Evolutionary conservation across 2,888 invertebrate species (phyloP), one percentile per base, ranked within the genome.

Genomic region (Caenorhabditis uteleia): DNA sequence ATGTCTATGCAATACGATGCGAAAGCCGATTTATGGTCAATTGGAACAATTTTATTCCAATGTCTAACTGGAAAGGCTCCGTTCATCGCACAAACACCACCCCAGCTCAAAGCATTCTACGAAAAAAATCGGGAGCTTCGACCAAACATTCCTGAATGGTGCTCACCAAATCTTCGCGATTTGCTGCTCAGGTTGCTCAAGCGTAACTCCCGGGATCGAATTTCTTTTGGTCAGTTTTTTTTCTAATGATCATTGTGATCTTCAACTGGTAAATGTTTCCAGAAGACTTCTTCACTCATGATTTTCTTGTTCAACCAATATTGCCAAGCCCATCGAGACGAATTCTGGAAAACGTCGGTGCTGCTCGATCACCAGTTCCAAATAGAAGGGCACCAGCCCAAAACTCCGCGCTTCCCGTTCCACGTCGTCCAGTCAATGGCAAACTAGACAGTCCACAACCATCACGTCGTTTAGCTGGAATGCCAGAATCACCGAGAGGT

Each of bases 1-100:
- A 97, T 98, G 95, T 95, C 95, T 2, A 86, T 93, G 68, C 93
- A 95, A 83, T 98, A 98, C 84, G 95, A 95, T 85, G 95, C 95
- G 51, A 98, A 98, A 87, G 98, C 98, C 10, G 98, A 98, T 87
- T 88, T 98, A 59, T 98, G 98, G 97, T 95, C 95, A 74, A 88
- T 98, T 78, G 98, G 98, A 51, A 98, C 97, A 18, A 99, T 99
- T 79, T 92, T 98, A 60, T 95, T 92, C 86, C 95, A 95, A 86
- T 98, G 98, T 86, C 88, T 99, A 72, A 95, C 95, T 25, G 95
- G 97, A 67, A 94, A 94, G 86, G 98, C 98, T 34, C 98, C 98
- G 27, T 99, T 99, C 86, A 81, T 83, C 67, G 98, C 98, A 42
- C 91, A 92, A 82, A 95, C 95, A 18, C 98, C 98, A 14, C 95